phyloP scores from a whole-genome alignment of 2,888 invertebrate species.

The Drosophila infuscata region DNA sequence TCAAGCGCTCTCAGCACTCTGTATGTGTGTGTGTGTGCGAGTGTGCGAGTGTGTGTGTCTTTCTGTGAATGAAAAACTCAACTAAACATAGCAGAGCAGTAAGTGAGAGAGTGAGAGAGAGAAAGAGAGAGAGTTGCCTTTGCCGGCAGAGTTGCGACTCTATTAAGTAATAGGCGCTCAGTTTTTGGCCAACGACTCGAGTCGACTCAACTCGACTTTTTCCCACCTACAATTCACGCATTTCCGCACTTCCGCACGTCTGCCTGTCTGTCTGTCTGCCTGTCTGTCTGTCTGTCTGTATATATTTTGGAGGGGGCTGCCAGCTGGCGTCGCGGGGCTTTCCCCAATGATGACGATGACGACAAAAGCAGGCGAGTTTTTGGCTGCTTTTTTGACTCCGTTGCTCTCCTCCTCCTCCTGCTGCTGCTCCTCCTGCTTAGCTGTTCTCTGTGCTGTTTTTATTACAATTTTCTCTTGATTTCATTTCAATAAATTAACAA shows the following conservation, averaged over 20 bases:
- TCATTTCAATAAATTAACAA: constrained; percentile 81
- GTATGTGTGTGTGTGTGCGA: constrained; percentile 41
- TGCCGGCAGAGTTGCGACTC: constrained; percentile 63
- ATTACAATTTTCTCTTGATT: constrained; percentile 70
- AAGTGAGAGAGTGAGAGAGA: background rate
- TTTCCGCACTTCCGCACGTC: constrained; percentile 30
- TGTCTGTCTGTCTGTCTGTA: constrained; percentile 2
- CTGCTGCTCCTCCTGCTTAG: background rate
- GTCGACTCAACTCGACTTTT: constrained; percentile 2
- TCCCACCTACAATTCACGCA: constrained; percentile 48
- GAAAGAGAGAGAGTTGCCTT: constrained; percentile 27
- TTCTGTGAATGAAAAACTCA: constrained; percentile 67
- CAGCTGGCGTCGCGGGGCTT: constrained; percentile 6
- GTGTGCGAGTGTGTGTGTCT: constrained; percentile 17
- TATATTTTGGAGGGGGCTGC: background rate
- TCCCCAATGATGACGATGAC: constrained; percentile 36
- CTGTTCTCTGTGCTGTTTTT: constrained; percentile 25
- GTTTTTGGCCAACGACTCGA: constrained; percentile 45
- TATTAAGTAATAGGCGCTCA: constrained; percentile 78
- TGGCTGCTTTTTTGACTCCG: constrained; percentile 8
- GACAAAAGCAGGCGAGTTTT: constrained; percentile 21
- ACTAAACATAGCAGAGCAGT: constrained; percentile 13
- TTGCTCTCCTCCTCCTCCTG: background rate
- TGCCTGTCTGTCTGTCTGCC: constrained; percentile 27
- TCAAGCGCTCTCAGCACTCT: constrained; percentile 45